Conservation (phyloP, 2,797 vertebrate genomes). For the Pipistrellus nathusii region DNA sequence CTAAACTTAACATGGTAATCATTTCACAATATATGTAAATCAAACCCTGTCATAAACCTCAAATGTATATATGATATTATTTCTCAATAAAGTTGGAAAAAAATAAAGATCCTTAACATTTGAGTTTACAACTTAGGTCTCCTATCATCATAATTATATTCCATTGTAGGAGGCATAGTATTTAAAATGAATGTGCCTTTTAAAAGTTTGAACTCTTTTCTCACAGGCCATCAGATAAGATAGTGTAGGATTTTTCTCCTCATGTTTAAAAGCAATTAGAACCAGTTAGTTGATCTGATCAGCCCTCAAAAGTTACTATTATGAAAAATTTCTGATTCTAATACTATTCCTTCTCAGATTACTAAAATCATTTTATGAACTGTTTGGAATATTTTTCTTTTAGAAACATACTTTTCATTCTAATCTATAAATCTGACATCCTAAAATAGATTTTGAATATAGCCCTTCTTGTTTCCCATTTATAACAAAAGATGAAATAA, state of each 20-base stretch:
- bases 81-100: neutral
- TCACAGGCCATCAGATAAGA: neutral
- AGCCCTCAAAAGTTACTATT: neutral
- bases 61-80: neutral
- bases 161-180: neutral
- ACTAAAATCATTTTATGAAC: neutral
- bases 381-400: slow-evolving; percentile 22
- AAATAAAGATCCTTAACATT: neutral
- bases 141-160: neutral
- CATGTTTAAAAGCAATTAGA: neutral
- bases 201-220: neutral
- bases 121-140: neutral
- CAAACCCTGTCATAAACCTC: neutral
- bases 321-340: neutral
- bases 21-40: neutral
- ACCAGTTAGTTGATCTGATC: neutral
- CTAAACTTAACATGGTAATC: neutral
- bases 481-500: slow-evolving; percentile 21
- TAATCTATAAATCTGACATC: neutral
- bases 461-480: neutral
- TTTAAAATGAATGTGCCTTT: slow-evolving; percentile 5
- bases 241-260: neutral
- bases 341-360: neutral
- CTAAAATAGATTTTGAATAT: neutral
- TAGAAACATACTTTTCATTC: neutral